phyloP scores from a whole-genome alignment of 2,888 invertebrate species.

The Rhogogaster chlorosoma region DNA sequence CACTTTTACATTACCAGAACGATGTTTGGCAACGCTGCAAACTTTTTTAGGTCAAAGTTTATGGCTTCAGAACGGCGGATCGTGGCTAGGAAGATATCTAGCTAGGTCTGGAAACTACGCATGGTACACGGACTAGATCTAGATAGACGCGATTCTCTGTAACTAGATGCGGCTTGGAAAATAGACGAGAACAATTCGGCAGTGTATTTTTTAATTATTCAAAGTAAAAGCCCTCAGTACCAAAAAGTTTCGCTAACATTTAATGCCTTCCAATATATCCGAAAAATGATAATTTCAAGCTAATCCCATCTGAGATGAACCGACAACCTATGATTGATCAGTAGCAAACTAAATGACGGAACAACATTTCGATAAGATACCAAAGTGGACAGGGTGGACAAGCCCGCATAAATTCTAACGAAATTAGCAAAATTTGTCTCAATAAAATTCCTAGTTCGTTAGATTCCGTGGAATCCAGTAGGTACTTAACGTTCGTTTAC shows the following conservation, averaged over 20 bases:
- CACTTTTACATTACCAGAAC: not conserved
- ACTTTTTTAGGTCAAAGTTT: slow-evolving; percentile 26
- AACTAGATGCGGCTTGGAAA: not conserved
- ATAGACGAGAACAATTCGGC: not conserved
- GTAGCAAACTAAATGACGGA: not conserved
- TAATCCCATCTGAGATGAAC: not conserved
- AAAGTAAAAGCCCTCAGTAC: not conserved
- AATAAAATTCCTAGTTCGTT: not conserved
- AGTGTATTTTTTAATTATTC: not conserved
- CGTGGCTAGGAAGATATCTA: not conserved
- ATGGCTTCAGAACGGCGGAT: not conserved
- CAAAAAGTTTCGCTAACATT: not conserved
- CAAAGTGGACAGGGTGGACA: not conserved
- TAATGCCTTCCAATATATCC: not conserved
- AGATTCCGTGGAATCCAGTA: not conserved
- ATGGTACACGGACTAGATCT: not conserved
- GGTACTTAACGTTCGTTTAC: not conserved
- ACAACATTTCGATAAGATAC: not conserved
- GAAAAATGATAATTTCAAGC: not conserved
- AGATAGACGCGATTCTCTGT: not conserved
- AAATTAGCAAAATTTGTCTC: not conserved
- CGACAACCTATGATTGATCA: not conserved
- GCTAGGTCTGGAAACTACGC: not conserved
- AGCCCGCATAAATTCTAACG: not conserved
- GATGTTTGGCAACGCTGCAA: slow-evolving; percentile 10